phyloP scores from a whole-genome alignment of 2,113 vertebrate genomes.

The Actinemys pallida region DNA sequence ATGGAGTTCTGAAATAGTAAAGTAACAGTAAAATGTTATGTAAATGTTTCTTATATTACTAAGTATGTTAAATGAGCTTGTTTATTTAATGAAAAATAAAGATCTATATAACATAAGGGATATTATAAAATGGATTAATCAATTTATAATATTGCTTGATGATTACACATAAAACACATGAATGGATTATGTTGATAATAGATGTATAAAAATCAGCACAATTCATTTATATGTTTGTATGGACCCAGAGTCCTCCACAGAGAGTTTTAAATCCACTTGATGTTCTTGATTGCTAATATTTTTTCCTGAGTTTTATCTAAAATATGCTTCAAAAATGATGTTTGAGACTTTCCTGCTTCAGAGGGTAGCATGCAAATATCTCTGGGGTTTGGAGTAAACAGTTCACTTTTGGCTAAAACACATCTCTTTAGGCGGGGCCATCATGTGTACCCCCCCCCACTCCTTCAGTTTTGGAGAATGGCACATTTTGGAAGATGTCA shows the following conservation, averaged over 20 bases:
- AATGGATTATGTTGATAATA: conserved; percentile 43
- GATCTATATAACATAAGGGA: fast-evolving
- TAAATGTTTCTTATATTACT: background rate
- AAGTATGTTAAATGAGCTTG: background rate
- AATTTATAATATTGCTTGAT: background rate
- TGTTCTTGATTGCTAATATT: conserved; percentile 59
- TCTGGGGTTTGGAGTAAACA: background rate
- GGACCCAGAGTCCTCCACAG: conserved; percentile 44
- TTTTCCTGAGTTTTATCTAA: conserved; percentile 58
- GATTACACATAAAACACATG: conserved; percentile 54
- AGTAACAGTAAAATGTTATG: background rate
- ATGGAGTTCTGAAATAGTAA: background rate
- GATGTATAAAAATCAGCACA: conserved; percentile 73
- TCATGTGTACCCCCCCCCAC: fast-evolving
- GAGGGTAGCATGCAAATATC: background rate
- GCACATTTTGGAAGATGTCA: background rate
- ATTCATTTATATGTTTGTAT: conserved; percentile 59
- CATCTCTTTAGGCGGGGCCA: background rate
- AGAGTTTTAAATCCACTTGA: conserved; percentile 66
- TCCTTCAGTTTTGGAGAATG: background rate
- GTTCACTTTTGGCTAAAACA: background rate
- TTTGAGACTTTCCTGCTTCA: background rate
- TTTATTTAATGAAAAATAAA: background rate
- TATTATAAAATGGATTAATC: background rate
- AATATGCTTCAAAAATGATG: background rate